These are phyloP conservation scores for Spinibarbus caldwelli DNA, from an alignment of 2,797 vertebrate species.

Conservation along the genomic window DNA sequence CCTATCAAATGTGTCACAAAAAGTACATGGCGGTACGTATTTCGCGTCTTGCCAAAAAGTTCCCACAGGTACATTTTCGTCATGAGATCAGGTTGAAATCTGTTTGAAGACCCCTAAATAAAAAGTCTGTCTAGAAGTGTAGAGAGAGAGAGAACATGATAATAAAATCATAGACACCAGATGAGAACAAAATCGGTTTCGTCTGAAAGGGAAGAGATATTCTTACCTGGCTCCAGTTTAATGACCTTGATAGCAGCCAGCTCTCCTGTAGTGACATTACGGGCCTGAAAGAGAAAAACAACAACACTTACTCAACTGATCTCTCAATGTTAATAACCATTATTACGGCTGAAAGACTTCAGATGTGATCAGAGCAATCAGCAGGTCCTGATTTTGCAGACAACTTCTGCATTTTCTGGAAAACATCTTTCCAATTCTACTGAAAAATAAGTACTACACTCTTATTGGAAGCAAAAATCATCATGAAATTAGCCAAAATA, in stretches of 20 bases:
- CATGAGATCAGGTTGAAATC: too few relatives aligned
- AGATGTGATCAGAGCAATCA: slow-evolving; percentile 16
- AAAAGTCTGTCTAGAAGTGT: neutral
- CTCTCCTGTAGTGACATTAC: slow-evolving; percentile 87
- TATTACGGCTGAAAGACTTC: neutral
- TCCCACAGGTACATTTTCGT: too few relatives aligned
- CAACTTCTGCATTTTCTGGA: neutral
- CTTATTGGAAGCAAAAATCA: neutral
- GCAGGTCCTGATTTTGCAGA: neutral
- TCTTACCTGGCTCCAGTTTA: slow-evolving; percentile 88
- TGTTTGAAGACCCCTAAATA: neutral
- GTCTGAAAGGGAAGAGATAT: neutral
- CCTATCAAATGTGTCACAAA: too few relatives aligned
- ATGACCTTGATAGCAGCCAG: slow-evolving; percentile 90
- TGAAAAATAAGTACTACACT: neutral
- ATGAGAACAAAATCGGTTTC: neutral
- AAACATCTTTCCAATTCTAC: neutral
- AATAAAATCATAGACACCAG: neutral
- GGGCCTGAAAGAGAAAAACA: slow-evolving; percentile 76
- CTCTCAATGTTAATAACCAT: slow-evolving; percentile 16
- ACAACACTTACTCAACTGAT: slow-evolving; percentile 29
- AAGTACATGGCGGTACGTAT: too few relatives aligned
- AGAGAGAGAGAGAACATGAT: slow-evolving; percentile 6
- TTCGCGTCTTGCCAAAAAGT: too few relatives aligned
- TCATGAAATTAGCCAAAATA: neutral